A percentile compares a stretch with the other conserved stretches of the same genome.
These are phyloP conservation scores for Oceanodroma tethys DNA, from an alignment of 2,113 vertebrate genomes.

Conservation along the genomic window DNA sequence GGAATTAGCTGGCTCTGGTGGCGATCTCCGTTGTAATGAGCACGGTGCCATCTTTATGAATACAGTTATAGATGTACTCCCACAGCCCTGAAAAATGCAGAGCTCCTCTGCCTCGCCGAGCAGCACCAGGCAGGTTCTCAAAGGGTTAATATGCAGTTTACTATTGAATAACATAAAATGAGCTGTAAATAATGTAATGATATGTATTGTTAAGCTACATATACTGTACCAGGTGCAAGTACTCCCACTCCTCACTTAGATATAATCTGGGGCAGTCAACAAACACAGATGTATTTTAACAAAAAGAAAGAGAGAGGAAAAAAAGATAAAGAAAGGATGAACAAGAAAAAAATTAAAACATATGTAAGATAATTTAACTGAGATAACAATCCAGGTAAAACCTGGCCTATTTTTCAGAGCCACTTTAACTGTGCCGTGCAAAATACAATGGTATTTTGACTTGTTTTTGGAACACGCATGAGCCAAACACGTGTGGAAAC, in stretches of 20 bases:
- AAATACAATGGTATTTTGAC: constrained; percentile 78
- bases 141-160: constrained; percentile 80
- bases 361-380: constrained; percentile 81
- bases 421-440: constrained; percentile 65
- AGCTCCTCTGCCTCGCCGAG: constrained; percentile 2
- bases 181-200: constrained; percentile 90
- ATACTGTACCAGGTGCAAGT: constrained; percentile 90
- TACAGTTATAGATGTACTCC: constrained; percentile 63
- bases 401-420: constrained; percentile 74
- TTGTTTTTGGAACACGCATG: constrained; percentile 82
- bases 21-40: constrained; percentile 76
- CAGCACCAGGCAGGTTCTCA: constrained; percentile 35
- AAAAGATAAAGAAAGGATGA: constrained; percentile 79
- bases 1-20: constrained; percentile 80
- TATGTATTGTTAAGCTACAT: constrained; percentile 89
- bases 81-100: constrained; percentile 26
- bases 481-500: constrained; percentile 83
- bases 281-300: constrained; percentile 95
- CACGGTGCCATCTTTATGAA: constrained; percentile 79
- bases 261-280: constrained; percentile 85
- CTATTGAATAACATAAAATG: constrained; percentile 84
- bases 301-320: constrained; percentile 78
- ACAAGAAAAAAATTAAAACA: constrained; percentile 72
- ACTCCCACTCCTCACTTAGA: constrained; percentile 88
- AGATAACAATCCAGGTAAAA: constrained; percentile 85